Evolutionary conservation across 2,113 vertebrate genomes (phyloP).

Genomic region (Phasianus colchicus): DNA sequence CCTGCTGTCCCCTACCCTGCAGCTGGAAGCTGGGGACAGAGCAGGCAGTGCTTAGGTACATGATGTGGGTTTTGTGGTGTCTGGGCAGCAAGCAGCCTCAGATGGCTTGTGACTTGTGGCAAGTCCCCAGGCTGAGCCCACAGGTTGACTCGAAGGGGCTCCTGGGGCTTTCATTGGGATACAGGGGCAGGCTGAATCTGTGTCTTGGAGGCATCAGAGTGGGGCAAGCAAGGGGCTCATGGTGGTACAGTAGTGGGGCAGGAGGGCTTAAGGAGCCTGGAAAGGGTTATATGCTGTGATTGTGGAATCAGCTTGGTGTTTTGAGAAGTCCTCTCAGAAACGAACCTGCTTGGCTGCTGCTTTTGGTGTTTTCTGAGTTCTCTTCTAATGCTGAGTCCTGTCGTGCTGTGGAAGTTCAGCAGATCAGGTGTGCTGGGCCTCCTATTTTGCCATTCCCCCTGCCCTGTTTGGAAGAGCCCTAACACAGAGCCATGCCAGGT

Average conservation of each 20-base stretch:
- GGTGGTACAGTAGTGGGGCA: neutral
- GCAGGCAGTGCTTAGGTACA: neutral
- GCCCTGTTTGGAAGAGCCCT: neutral
- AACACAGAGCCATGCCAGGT: neutral
- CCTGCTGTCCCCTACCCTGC: neutral
- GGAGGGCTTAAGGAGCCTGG: neutral
- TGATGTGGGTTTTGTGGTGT: neutral
- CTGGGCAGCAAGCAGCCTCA: accelerated
- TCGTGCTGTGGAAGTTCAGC: neutral
- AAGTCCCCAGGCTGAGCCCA: neutral
- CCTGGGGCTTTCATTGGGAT: neutral
- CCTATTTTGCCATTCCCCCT: accelerated
- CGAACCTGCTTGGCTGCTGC: neutral
- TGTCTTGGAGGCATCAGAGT: accelerated
- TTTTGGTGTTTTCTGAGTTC: neutral
- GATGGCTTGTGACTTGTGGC: neutral
- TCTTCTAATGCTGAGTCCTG: neutral
- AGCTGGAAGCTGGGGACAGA: neutral
- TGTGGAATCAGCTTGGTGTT: neutral
- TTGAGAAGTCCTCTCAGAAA: neutral
- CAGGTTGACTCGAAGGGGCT: neutral
- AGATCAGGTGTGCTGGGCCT: neutral
- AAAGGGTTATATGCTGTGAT: neutral
- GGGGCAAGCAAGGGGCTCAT: neutral
- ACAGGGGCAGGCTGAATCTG: neutral